Evolutionary conservation across 53 echinoderm and acorn worm genomes (phyloP).

Genomic region (Apostichopus leukothele): DNA sequence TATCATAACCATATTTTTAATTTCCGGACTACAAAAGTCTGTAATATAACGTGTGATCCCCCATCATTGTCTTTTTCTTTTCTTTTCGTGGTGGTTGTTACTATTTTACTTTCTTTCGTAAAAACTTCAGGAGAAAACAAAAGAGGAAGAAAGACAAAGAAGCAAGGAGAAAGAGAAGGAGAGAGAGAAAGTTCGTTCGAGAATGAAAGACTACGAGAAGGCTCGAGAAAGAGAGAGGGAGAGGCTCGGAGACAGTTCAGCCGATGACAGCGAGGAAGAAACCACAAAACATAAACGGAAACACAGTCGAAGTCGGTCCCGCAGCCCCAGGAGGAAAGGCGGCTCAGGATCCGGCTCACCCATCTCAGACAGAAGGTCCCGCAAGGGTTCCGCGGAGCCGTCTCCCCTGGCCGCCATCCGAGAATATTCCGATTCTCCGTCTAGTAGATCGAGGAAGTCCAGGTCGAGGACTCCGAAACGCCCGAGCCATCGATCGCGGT

Average conservation of each 20-base stretch:
- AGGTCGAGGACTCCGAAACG: slow-evolving; percentile 71
- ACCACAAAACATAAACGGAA: slow-evolving; percentile 53
- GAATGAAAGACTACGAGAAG: slow-evolving; percentile 83
- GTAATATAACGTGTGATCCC: no score
- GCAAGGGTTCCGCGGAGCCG: slow-evolving; percentile 62
- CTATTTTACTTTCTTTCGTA: background rate
- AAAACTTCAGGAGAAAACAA: slow-evolving; percentile 72
- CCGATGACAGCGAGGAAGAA: slow-evolving; percentile 53
- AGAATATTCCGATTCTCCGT: slow-evolving; percentile 86
- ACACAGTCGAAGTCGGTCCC: slow-evolving; percentile 73
- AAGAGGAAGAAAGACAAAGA: slow-evolving; percentile 76
- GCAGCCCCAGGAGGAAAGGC: slow-evolving; percentile 64
- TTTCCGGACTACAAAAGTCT: no score
- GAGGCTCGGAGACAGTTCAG: slow-evolving; percentile 68
- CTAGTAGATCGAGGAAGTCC: slow-evolving; percentile 64
- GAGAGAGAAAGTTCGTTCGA: slow-evolving; percentile 59
- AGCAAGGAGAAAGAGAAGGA: slow-evolving; percentile 73
- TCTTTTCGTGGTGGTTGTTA: no score
- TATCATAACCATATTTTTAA: no score
- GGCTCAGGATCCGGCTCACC: slow-evolving; percentile 71
- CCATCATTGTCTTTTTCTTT: no score
- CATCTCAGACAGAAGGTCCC: slow-evolving; percentile 59
- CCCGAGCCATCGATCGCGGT: slow-evolving; percentile 57
- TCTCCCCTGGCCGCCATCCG: slow-evolving; percentile 79
- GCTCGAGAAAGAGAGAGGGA: slow-evolving; percentile 85